Evolutionary conservation across 2,888 invertebrate genomes (phyloP).

Genomic region (Andrena trimmerana): DNA sequence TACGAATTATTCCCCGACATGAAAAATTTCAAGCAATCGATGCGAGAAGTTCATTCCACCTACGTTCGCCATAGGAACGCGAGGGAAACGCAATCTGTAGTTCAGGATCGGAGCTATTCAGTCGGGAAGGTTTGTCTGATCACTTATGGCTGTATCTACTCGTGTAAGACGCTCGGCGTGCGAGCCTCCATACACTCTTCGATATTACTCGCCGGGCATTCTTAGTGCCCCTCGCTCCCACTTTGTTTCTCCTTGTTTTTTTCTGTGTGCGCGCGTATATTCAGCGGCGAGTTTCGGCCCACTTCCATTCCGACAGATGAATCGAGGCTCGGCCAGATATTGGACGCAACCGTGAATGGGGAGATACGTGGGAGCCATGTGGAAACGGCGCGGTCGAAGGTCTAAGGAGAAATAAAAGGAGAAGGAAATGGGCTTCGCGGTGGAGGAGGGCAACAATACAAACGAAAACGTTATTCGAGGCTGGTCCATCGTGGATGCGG

Average conservation of each 20-base stretch:
- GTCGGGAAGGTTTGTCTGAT: slow-evolving; percentile 24
- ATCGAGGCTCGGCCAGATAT: slow-evolving; percentile 63
- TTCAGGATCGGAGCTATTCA: slow-evolving; percentile 7
- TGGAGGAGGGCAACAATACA: slow-evolving; percentile 62
- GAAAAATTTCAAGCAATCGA: not conserved
- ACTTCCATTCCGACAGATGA: slow-evolving; percentile 62
- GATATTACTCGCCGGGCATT: slow-evolving; percentile 34
- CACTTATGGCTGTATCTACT: slow-evolving; percentile 19
- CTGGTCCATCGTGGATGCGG: slow-evolving; percentile 46
- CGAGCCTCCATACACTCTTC: slow-evolving; percentile 9
- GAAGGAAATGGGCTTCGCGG: slow-evolving; percentile 41
- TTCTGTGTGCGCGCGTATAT: slow-evolving; percentile 39
- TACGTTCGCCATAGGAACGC: not conserved
- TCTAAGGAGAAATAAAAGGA: slow-evolving; percentile 30
- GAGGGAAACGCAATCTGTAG: slow-evolving; percentile 22
- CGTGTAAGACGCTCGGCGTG: slow-evolving; percentile 2
- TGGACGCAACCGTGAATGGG: slow-evolving; percentile 61
- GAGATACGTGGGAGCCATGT: slow-evolving; percentile 39
- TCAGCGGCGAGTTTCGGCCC: slow-evolving; percentile 40
- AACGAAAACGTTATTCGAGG: slow-evolving; percentile 71
- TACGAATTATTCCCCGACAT: not conserved
- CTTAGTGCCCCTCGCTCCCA: not conserved
- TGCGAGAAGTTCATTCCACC: slow-evolving; percentile 2
- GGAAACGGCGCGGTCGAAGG: not conserved
- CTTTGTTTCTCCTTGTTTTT: slow-evolving; percentile 5